Evolutionary conservation across 2,113 vertebrate genomes (phyloP), one percentile per base, ranked within the genome.

Genomic region (Myocastor coypus): DNA sequence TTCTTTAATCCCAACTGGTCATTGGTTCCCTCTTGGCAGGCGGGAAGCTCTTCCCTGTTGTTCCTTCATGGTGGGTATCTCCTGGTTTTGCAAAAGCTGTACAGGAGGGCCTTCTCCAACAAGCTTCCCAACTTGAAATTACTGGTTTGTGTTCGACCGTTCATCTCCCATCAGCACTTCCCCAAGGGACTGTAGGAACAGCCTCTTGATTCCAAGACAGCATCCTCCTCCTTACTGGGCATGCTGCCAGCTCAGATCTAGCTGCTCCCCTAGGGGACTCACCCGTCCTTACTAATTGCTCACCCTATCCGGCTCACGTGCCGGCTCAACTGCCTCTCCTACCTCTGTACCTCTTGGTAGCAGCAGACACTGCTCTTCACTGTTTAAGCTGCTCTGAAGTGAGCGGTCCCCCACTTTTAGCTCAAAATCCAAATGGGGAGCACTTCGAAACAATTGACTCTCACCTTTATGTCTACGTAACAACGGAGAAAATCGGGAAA

Each of bases 21-120:
- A 55, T 14, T 80, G 28, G 16, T 40, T 83, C 75, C 50, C 40
- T 87, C 42, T 87, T 16, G 32, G 73, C 40, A 46, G 82, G 71
- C 17, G 34, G 7, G 86, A 85, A 82, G 20, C 30, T 57, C n/a
- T 87, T 57, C 52, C 66, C 82, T 57, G 50, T 66, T 87, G 57
- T 91, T 73, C 83, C 40, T 83, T 91, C 84, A 40, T 11, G 20
- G 19, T 34, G 75, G 40, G 16, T 42, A 20, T 87, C 83, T 83
- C 59, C 59, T 81, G 77, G 77, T 83, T 83, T 50, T 94, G 86
- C 83, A 83, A 77, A 94, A 59, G 32, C 40, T 87, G 9, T 68
- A 63, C 8, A 59, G 59, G 57, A 32, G 64, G 26, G 46, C 3
- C 20, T 42, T 87, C 59, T 68, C 84, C 68, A 46, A 42, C 17